Evolutionary conservation across 2,888 invertebrate species (phyloP).

Genomic region (Panzeria rudis): DNA sequence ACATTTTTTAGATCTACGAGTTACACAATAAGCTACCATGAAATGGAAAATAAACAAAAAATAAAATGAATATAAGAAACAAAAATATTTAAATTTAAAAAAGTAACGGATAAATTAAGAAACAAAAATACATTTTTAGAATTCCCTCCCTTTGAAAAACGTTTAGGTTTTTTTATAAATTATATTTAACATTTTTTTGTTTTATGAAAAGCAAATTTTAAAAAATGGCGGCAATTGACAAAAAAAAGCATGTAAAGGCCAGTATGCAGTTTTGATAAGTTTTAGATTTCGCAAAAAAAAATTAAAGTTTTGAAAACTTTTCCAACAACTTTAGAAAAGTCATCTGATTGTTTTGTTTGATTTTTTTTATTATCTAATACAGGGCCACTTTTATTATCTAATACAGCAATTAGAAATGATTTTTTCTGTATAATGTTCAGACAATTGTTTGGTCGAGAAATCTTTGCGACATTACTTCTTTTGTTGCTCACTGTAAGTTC

Average conservation of each 20-base stretch:
- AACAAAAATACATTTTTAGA: constrained; percentile 58
- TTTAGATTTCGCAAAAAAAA: neutral
- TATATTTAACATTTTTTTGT: constrained; percentile 39
- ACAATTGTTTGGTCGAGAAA: too few relatives aligned
- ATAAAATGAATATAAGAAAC: constrained; percentile 7
- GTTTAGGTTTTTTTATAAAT: constrained; percentile 42
- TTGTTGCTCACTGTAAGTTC: too few relatives aligned
- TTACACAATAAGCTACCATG: constrained; percentile 73
- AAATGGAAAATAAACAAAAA: constrained; percentile 68
- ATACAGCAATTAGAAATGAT: too few relatives aligned
- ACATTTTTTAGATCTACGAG: constrained; percentile 72
- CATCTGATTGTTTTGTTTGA: too few relatives aligned
- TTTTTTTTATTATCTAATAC: too few relatives aligned
- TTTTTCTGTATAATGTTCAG: too few relatives aligned
- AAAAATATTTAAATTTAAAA: constrained; percentile 57
- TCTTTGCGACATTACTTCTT: too few relatives aligned
- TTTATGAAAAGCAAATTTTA: neutral
- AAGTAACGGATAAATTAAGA: constrained; percentile 42
- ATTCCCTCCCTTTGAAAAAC: constrained; percentile 65
- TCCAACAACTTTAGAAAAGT: too few relatives aligned
- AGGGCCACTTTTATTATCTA: too few relatives aligned
- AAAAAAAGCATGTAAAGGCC: neutral
- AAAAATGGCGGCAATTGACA: constrained; percentile 54
- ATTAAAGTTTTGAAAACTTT: too few relatives aligned
- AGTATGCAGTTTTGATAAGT: neutral